Base-by-base conservation (phyloP, 2,888 invertebrate genomes). In the Horisme vitalbata region DNA sequence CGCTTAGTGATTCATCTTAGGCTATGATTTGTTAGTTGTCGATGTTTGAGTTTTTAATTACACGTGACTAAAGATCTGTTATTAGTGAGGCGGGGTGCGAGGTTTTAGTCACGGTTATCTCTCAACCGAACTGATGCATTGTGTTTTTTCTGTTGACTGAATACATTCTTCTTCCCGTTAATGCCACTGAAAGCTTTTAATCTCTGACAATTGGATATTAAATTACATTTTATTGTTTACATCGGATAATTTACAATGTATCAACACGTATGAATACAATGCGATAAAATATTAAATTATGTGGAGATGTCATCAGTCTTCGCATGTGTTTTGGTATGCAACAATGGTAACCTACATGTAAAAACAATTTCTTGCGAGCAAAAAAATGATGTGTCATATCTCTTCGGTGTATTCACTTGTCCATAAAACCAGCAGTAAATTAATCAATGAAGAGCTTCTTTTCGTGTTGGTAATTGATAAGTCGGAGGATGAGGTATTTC, bases 41-140 rank as follows among this genome's bases (percentile, higher is more conserved):
- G 81, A 81, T 82, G 76, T 80, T 86, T 84, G 80, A 86, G 80
- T 81, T 86, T 86, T 85, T 87, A 88, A 87, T 87, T 87, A 82
- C 63, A 83, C 83, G 77, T 77, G 81, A 82, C 83, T 79, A 85
- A 85, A 85, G 75, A 74, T 68, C 65, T 74, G 75, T 77, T 80
- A 81, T 86, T 82, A 81, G 74, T 70, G 71, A 71, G 83, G 78
- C 79, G 83, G 79, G 72, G 75, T 76, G 69, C 67, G 65, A 66
- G 62, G 65, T 58, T 74, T 81, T 82, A 74, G 83, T 80, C 83
- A 79, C 77, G 80, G 79, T 57, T 67, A 65, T 79, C 72, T 65
- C 63, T 71, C 67, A 65, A 65, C 64, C 54, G 55, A 61, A 68
- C 59, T 68, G 65, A 68, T 69, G 69, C 61, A 61, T 54, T 52